Base-by-base conservation (phyloP, 2,113 vertebrate genomes). In the Vireo altiloquus region DNA sequence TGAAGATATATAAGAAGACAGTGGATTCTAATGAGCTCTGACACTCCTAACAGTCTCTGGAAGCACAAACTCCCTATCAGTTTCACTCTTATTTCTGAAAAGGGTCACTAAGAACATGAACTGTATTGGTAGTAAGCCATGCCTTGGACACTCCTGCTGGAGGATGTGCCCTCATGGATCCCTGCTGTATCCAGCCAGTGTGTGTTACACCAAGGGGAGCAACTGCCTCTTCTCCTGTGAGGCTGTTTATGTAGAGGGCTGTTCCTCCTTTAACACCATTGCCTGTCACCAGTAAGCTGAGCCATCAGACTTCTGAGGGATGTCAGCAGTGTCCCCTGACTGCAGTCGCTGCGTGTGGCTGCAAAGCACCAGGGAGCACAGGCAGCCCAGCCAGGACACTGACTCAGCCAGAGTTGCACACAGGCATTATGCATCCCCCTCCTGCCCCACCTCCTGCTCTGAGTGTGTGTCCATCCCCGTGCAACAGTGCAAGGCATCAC, bases 401-500 rank as follows among this genome's bases (percentile, higher is more conserved):
- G 46, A 53, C 10, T 0, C 42, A 21, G 33, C 7, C 40, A 42
- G 25, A 52, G 33, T 0, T 35, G 5, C 44, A 25, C 5, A 47
- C 1, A 13, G 17, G 4, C 42, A 40, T 21, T 37, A 11, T 31
- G 30, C 47, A 47, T 7, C 14, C 44, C 24, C 9, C 37, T 70
- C 9, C 49, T 20, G 30, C 9, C 18, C 52, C 28, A 27, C 19
- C 1, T 3, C 33, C 79, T 1, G 1, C 59, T 69, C 14, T 27
- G 39, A 60, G 54, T 3, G 5, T 0, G 10, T 1, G 4, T 40
- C 52, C 33, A 64, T 8, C 37, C 40, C 27, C 0, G 0, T 23
- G 53, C 33, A 54, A 15, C 3, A 2, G 15, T 14, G 54, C 37
- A 53, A 74, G 30, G 56, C 25, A 65, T 39, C 63, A 83, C 98